These are phyloP conservation scores for Metopia argyrocephala DNA, from an alignment of 2,888 invertebrate species.

Conservation along the genomic window DNA sequence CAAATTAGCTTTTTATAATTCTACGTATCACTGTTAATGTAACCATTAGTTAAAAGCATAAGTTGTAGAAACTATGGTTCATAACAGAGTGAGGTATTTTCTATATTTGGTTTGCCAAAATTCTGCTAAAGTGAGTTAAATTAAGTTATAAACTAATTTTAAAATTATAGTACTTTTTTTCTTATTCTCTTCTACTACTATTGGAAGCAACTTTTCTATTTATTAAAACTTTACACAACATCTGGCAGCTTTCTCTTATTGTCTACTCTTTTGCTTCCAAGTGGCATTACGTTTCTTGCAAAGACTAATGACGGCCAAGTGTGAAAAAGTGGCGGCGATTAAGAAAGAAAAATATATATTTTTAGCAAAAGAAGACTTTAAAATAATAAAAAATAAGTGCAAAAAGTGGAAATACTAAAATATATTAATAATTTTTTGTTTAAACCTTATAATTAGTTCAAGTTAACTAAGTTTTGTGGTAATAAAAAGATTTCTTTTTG, in stretches of 20 bases:
- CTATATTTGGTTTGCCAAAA: no score
- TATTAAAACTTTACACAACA: neutral
- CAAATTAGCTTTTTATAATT: no score
- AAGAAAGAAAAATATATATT: slow-evolving; percentile 39
- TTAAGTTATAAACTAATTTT: no score
- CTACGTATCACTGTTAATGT: no score
- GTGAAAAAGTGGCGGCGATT: slow-evolving; percentile 53
- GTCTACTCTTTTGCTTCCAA: neutral
- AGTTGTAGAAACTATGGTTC: no score
- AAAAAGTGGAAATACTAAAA: slow-evolving; percentile 30
- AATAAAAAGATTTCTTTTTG: slow-evolving; percentile 8
- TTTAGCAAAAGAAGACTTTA: slow-evolving; percentile 27
- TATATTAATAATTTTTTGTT: slow-evolving; percentile 23
- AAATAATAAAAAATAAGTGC: slow-evolving; percentile 37
- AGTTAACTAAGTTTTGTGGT: slow-evolving; percentile 21
- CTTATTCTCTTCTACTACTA: neutral
- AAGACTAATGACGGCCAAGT: slow-evolving; percentile 41
- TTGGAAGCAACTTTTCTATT: neutral
- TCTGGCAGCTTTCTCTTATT: slow-evolving; percentile 24
- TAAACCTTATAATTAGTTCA: slow-evolving; percentile 16
- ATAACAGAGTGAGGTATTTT: no score
- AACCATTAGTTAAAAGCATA: no score
- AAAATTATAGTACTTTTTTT: no score
- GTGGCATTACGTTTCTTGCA: slow-evolving; percentile 25
- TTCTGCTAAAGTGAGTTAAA: no score